Base-by-base conservation (phyloP, 2,113 vertebrate species). In the Paralichthys olivaceus region DNA sequence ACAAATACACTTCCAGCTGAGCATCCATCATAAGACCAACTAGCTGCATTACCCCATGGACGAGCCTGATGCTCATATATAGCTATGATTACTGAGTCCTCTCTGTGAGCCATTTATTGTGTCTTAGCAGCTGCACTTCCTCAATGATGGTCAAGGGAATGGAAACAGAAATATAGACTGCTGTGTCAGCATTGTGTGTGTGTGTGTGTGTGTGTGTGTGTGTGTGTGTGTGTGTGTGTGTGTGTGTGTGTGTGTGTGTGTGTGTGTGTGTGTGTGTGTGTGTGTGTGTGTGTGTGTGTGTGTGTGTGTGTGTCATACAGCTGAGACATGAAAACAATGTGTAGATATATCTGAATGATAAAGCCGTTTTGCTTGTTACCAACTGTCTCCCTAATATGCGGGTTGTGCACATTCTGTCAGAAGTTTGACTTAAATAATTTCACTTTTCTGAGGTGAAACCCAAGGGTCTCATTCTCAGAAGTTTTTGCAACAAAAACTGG, bases 371-470 rank as follows among this genome's bases (percentile, higher is more conserved):
- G 73, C 79, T 90, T 86, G 77, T 88, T 87, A 12, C 40, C 68
- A 86, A 87, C 70, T 69, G 73, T 71, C 72, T 80, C 83, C 72
- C 75, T 74, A 83, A 88, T 83, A 74, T 61, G 73, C 79, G 74
- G 66, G 32, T 64, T 74, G 75, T 75, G 67, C 69, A 84, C 83
- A 72, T 77, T 65, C 80, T 75, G 82, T 75, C 75, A 53, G 59
- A 78, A 72, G 54, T 80, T 62, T 54, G 32, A 45, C 64, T 75
- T 23, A 22, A 83, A 57, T 77, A 54, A 78, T 72, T 51, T 12
- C 13, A 29, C 64, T 73, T 75, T 71, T 77, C 61, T 70, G 45
- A 54, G 53, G 51, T 61, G 54, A 79, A 87, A 58, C 83, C 83
- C 83, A 47, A 78, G 83, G 64, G 80, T 15, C 83, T 81, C 72